Conservation (phyloP, 2,888 invertebrate species). For the Drosophila prostipennis region DNA sequence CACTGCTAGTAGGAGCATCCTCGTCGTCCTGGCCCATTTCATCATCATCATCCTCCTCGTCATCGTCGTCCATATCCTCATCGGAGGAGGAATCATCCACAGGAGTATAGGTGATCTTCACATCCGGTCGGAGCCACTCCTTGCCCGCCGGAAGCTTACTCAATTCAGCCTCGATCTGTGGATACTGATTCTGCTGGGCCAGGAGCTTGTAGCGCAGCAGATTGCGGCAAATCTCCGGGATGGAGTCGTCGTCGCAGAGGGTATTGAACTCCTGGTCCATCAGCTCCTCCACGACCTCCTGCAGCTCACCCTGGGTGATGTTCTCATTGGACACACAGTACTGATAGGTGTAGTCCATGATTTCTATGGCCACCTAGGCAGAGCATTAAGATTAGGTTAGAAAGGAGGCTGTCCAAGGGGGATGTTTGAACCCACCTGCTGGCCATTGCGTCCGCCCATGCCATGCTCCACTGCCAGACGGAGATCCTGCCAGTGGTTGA, state of each 20-base stretch:
- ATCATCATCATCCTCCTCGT: conserved; percentile 27
- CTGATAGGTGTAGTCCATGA: conserved; percentile 87
- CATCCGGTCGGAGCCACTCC: conserved; percentile 86
- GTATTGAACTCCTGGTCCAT: conserved; percentile 91
- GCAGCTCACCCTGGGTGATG: conserved; percentile 86
- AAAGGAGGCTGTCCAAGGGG: conserved; percentile 7
- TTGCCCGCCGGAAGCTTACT: conserved; percentile 87
- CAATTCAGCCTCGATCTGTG: conserved; percentile 86
- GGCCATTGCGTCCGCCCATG: conserved; percentile 89
- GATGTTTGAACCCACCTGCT: conserved; percentile 85
- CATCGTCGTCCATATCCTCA: conserved; percentile 79
- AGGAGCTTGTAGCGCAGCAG: conserved; percentile 86
- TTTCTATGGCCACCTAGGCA: conserved; percentile 87
- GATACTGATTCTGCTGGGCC: conserved; percentile 86
- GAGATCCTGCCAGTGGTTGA: conserved; percentile 90
- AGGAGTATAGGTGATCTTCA: conserved; percentile 82
- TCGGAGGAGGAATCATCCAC: conserved; percentile 83
- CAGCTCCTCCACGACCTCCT: conserved; percentile 88
- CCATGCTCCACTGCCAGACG: conserved; percentile 90
- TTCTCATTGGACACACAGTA: conserved; percentile 87
- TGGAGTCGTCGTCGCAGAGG: conserved; percentile 89
- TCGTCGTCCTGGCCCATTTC: conserved; percentile 52
- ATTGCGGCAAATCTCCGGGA: conserved; percentile 87
- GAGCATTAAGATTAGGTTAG: conserved; percentile 55
- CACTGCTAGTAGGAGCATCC: conserved; percentile 65